Conservation (phyloP, 35 echinoderm and acorn worm species). For the Ophiothrix spiculata region DNA sequence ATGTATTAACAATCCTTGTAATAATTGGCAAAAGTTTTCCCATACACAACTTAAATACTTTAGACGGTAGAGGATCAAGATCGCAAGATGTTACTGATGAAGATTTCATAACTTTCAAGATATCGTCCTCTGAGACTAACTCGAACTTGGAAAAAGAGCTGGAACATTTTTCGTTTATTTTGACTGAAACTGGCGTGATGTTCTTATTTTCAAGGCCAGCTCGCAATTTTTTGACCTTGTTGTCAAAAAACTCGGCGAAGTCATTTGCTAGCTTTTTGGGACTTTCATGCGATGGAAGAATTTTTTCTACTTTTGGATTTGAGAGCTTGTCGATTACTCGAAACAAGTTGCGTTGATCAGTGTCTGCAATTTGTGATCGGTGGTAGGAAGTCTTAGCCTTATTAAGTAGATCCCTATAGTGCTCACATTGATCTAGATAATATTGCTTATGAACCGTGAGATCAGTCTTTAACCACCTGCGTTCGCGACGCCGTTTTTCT, state of each 20-base stretch:
- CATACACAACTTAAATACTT: too few relatives aligned
- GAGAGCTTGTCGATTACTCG: background rate
- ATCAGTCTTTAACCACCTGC: conserved; percentile 14
- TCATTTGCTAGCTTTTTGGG: background rate
- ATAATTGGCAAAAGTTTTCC: too few relatives aligned
- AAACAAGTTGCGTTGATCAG: conserved; percentile 8
- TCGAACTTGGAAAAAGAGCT: too few relatives aligned
- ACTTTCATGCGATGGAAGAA: conserved; percentile 5
- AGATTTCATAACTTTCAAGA: too few relatives aligned
- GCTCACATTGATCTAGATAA: background rate
- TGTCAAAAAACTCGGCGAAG: conserved; percentile 15
- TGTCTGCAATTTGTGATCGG: background rate
- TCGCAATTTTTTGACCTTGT: conserved; percentile 16
- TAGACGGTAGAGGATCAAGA: too few relatives aligned
- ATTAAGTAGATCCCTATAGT: background rate
- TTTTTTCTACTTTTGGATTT: background rate
- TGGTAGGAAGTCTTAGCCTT: background rate
- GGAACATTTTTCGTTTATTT: too few relatives aligned
- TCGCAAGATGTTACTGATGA: too few relatives aligned
- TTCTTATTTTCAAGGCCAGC: too few relatives aligned
- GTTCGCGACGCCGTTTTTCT: conserved; percentile 12
- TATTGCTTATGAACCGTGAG: conserved; percentile 1
- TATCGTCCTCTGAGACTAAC: too few relatives aligned
- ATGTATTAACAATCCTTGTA: too few relatives aligned
- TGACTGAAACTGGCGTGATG: too few relatives aligned